These are phyloP conservation scores for Ptiloglossa arizonensis DNA, from an alignment of 1,140 invertebrate species.

Conservation along the genomic window DNA sequence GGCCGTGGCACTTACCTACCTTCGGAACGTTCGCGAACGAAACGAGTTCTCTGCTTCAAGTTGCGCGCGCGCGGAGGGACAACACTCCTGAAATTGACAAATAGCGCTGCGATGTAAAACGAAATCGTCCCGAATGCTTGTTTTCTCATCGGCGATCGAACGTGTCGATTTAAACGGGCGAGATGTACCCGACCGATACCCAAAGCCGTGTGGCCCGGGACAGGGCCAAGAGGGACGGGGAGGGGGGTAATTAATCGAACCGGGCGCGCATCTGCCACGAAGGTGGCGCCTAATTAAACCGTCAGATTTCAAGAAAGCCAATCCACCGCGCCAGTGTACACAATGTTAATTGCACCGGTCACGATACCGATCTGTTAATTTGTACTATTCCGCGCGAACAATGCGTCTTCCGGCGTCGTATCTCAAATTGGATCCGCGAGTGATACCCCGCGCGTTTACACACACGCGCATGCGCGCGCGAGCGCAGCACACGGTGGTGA, in stretches of 20 bases:
- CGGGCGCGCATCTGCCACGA: conserved; percentile 61
- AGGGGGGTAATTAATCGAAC: conserved; percentile 66
- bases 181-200: conserved; percentile 62
- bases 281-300: conserved; percentile 70
- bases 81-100: no score
- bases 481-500: background rate
- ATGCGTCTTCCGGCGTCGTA: conserved; percentile 65
- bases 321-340: conserved; percentile 62
- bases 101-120: no score
- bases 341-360: conserved; percentile 68
- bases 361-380: conserved; percentile 70
- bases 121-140: no score
- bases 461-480: conserved; percentile 10
- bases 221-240: background rate
- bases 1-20: no score
- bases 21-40: no score
- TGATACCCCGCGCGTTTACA: conserved; percentile 46
- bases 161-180: conserved; percentile 58
- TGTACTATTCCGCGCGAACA: conserved; percentile 67
- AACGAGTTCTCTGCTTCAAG: no score
- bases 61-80: no score
- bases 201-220: background rate
- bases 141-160: background rate
- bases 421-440: conserved; percentile 70
- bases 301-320: conserved; percentile 71